A percentile compares a stretch with the other conserved stretches of the same genome.
phyloP scores from a whole-genome alignment of 2,888 invertebrate genomes.

The Pyrrhosoma nymphula region DNA sequence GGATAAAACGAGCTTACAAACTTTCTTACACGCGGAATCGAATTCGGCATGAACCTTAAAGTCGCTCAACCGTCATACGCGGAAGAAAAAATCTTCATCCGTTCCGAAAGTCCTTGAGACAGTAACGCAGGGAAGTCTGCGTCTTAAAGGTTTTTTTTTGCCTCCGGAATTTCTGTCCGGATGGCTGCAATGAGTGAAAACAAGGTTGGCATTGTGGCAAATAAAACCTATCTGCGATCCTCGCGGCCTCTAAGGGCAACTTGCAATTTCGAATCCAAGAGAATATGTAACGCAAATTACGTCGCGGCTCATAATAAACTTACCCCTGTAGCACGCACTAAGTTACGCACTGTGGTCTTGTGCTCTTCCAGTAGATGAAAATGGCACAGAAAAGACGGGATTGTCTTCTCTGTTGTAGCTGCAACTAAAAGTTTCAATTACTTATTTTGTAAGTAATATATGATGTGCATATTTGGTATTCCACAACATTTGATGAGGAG shows the following conservation, averaged over 20 bases:
- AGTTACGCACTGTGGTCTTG: neutral
- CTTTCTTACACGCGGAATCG: neutral
- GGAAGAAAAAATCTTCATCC: neutral
- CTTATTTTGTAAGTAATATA: no score
- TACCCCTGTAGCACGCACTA: neutral
- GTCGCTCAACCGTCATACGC: neutral
- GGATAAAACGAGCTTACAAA: neutral
- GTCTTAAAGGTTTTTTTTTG: neutral
- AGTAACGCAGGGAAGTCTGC: neutral
- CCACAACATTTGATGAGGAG: no score
- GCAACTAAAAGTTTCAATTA: no score
- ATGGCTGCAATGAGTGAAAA: conserved; percentile 18
- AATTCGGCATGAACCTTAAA: neutral
- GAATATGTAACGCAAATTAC: neutral
- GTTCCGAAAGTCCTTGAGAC: conserved; percentile 6
- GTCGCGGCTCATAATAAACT: neutral
- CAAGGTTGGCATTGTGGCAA: neutral
- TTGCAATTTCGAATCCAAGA: neutral
- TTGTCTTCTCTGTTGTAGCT: no score
- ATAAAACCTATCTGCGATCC: neutral
- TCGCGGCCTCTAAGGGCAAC: neutral
- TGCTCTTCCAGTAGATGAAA: neutral
- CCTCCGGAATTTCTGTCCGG: neutral
- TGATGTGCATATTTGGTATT: no score
- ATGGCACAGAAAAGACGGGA: no score